Evolutionary conservation across 2,113 vertebrate genomes (phyloP).

Genomic region (Pygoscelis adeliae): DNA sequence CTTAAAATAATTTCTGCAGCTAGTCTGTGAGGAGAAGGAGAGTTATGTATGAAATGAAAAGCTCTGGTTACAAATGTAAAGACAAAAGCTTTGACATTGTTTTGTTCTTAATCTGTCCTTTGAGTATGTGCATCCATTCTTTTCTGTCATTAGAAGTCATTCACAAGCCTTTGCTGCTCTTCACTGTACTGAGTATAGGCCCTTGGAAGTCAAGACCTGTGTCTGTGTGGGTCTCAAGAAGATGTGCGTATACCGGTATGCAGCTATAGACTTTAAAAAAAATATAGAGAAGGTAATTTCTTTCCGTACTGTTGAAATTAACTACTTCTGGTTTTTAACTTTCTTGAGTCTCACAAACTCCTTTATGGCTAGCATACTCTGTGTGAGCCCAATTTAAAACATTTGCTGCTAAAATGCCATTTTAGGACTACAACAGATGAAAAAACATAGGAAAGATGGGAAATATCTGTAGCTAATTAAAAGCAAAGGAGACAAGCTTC

Average conservation of each 20-base stretch:
- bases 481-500: background rate
- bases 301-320: background rate
- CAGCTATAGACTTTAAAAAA: background rate
- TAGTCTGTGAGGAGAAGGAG: background rate
- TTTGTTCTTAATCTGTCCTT: background rate
- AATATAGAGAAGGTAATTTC: background rate
- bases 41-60: background rate
- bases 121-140: background rate
- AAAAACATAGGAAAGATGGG: background rate
- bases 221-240: background rate
- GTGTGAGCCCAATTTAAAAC: background rate
- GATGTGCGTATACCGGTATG: background rate
- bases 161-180: background rate
- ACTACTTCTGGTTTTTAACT: background rate
- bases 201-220: background rate
- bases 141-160: background rate
- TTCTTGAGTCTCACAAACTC: background rate
- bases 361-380: background rate
- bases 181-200: background rate
- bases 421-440: background rate
- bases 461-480: background rate
- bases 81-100: background rate
- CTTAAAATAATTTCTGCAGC: background rate
- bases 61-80: background rate
- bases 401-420: background rate